Evolutionary conservation across 1,140 invertebrate genomes (phyloP).

Genomic region (Penaeus chinensis): DNA sequence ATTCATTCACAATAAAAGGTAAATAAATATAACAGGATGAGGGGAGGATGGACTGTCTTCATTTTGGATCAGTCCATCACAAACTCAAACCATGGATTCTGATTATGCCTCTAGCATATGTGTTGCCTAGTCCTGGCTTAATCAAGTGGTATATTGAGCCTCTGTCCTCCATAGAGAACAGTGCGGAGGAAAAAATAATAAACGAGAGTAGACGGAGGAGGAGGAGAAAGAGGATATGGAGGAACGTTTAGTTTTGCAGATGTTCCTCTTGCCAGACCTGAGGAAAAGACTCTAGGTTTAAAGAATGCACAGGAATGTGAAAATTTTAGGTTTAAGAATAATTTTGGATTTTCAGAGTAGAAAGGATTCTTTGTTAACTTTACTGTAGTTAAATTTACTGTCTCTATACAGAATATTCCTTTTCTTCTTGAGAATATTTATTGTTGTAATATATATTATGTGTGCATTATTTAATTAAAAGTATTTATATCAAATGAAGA

Average conservation of each 20-base stretch:
- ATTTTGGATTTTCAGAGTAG: conserved; percentile 32
- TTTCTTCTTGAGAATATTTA: conserved; percentile 25
- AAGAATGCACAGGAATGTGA: conserved; percentile 19
- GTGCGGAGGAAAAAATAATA: not conserved
- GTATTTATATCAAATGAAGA: conserved; percentile 49
- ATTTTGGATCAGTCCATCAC: not conserved
- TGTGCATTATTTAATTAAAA: conserved; percentile 43
- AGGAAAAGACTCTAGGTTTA: conserved; percentile 39
- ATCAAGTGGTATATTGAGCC: conserved; percentile 40
- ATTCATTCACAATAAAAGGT: conserved; percentile 7
- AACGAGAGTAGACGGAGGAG: conserved; percentile 1
- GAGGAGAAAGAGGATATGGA: conserved; percentile 32
- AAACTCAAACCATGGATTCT: conserved; percentile 42
- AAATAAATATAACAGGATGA: conserved; percentile 16
- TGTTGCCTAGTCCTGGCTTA: conserved; percentile 50
- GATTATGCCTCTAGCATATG: conserved; percentile 54
- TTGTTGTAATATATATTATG: conserved; percentile 39
- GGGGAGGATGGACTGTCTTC: not conserved
- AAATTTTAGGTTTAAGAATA: conserved; percentile 29
- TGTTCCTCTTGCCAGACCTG: conserved; percentile 52
- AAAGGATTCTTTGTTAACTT: not conserved
- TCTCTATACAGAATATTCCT: conserved; percentile 11
- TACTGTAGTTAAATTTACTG: conserved; percentile 35
- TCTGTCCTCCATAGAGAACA: conserved; percentile 28
- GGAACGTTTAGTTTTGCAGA: conserved; percentile 51